Conservation (phyloP, 2,113 vertebrate species). For the Carassius carassius region DNA sequence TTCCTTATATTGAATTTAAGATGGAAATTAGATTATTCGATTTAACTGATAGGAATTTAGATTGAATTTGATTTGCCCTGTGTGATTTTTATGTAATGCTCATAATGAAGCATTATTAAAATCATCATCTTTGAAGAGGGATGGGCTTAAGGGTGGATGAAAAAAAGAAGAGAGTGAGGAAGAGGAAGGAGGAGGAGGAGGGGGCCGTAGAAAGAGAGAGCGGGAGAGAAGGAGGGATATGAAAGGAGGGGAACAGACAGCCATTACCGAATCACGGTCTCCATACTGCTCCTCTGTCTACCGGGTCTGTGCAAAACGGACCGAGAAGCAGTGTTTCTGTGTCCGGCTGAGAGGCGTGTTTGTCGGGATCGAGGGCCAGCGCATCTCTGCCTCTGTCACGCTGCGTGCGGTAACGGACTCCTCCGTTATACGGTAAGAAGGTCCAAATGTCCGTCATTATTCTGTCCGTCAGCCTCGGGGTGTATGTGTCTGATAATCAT, state of each 20-base stretch:
- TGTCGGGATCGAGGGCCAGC: slow-evolving; percentile 56
- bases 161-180: slow-evolving; percentile 29
- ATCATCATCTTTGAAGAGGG: slow-evolving; percentile 27
- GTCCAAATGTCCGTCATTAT: slow-evolving; percentile 47
- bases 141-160: slow-evolving; percentile 23
- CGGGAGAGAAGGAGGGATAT: slow-evolving; percentile 57
- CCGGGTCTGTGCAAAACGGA: slow-evolving; percentile 46
- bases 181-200: slow-evolving; percentile 34
- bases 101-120: not conserved
- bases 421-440: slow-evolving; percentile 72
- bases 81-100: not conserved
- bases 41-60: not conserved
- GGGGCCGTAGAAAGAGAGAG: slow-evolving; percentile 48
- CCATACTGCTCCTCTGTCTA: slow-evolving; percentile 58
- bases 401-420: slow-evolving; percentile 60
- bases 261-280: slow-evolving; percentile 71
- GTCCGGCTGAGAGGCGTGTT: slow-evolving; percentile 25
- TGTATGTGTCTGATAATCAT: slow-evolving; percentile 1
- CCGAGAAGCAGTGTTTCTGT: slow-evolving; percentile 13
- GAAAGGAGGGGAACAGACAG: slow-evolving; percentile 67
- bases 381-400: slow-evolving; percentile 69
- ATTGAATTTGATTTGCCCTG: slow-evolving; percentile 9
- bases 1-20: not conserved
- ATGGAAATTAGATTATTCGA: not conserved
- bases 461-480: not conserved